These are phyloP conservation scores for Lordiphosa collinella DNA, from an alignment of 1,140 invertebrate species.

Conservation along the genomic window DNA sequence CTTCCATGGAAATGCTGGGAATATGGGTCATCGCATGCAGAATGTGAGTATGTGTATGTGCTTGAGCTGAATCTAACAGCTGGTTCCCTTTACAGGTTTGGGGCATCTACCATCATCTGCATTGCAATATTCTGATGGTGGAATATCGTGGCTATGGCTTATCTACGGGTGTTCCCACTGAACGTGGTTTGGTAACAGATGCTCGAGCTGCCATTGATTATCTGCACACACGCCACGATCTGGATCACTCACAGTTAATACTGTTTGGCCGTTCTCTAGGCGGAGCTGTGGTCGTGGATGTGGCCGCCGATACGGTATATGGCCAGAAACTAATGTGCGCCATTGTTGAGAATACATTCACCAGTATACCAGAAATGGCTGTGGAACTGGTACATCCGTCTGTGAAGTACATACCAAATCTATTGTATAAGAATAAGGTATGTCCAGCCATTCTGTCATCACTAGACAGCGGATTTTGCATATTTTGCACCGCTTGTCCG, in stretches of 20 bases:
- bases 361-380: constrained; percentile 96
- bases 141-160: constrained; percentile 97
- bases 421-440: constrained; percentile 92
- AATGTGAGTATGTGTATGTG: constrained; percentile 80
- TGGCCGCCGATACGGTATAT: constrained; percentile 87
- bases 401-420: constrained; percentile 86
- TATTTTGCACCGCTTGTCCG: no score
- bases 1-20: constrained; percentile 97
- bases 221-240: constrained; percentile 88
- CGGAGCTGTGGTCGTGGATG: constrained; percentile 92
- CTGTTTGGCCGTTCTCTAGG: constrained; percentile 96
- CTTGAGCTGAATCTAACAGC: not conserved
- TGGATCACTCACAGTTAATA: constrained; percentile 91
- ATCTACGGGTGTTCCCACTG: constrained; percentile 93
- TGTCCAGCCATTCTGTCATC: not conserved
- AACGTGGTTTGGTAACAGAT: constrained; percentile 93
- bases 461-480: no score
- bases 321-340: constrained; percentile 89
- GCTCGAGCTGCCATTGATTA: constrained; percentile 93
- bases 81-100: constrained; percentile 70
- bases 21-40: constrained; percentile 93
- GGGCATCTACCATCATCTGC: constrained; percentile 89
- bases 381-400: constrained; percentile 85
- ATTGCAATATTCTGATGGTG: constrained; percentile 92
- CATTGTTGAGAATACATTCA: constrained; percentile 97